phyloP scores from a whole-genome alignment of 1,140 invertebrate species.

The Platyscapa corneri region DNA sequence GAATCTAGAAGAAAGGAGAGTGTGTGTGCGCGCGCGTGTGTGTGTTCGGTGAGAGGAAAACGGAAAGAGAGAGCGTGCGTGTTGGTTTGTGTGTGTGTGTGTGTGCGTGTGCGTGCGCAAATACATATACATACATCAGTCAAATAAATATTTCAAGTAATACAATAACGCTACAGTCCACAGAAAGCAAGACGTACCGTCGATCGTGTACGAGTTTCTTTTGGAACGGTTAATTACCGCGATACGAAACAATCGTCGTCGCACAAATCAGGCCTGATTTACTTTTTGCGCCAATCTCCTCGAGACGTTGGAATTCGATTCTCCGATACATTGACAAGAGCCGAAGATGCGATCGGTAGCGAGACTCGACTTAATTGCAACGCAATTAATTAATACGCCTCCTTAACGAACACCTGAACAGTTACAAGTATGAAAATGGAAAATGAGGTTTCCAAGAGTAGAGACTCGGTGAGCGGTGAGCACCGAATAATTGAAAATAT shows the following conservation, averaged over 20 bases:
- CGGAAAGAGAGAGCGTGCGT: background rate
- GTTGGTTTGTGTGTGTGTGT: conserved; percentile 35
- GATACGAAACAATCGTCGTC: background rate
- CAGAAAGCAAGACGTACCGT: background rate
- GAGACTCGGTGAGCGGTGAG: no score
- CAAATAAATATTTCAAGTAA: conserved; percentile 67
- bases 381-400: no score
- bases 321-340: background rate
- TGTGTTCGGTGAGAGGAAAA: background rate
- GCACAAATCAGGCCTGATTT: conserved; percentile 31
- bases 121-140: conserved; percentile 72
- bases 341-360: background rate
- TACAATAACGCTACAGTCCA: conserved; percentile 2
- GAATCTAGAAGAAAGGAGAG: no score
- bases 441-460: no score
- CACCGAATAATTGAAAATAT: background rate
- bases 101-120: conserved; percentile 55
- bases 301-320: background rate
- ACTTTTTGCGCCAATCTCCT: conserved; percentile 5
- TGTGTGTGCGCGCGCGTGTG: no score
- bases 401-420: background rate
- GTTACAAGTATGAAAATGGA: no score
- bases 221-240: background rate
- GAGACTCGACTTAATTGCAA: no score
- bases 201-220: background rate